Conservation (phyloP, 2,113 vertebrate genomes). For the Lipophrys pholis region DNA sequence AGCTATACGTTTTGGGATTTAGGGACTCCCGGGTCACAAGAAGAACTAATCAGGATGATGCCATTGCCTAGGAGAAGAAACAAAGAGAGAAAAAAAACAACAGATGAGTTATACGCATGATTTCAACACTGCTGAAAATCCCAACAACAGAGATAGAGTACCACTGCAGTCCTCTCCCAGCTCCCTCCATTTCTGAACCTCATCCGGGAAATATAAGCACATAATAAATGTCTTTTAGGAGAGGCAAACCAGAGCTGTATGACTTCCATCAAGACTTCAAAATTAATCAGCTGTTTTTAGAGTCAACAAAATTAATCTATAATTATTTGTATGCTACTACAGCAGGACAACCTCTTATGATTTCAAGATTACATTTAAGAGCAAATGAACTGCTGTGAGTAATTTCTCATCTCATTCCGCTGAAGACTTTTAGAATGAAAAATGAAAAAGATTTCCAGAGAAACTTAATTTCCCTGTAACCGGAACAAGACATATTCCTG, state of each 20-base stretch:
- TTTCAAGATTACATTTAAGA: constrained; percentile 82
- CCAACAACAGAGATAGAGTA: constrained; percentile 48
- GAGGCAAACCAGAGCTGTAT: constrained; percentile 74
- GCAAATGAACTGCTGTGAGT: constrained; percentile 81
- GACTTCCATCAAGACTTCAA: constrained; percentile 79
- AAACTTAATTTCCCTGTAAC: constrained; percentile 86
- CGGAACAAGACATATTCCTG: constrained; percentile 86
- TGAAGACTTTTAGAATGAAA: constrained; percentile 77
- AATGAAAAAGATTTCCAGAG: constrained; percentile 80
- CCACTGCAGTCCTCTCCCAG: constrained; percentile 22
- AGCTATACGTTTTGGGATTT: constrained; percentile 79
- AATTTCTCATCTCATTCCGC: constrained; percentile 78
- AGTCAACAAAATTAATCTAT: constrained; percentile 81
- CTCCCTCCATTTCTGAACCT: constrained; percentile 51
- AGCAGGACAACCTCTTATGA: constrained; percentile 77
- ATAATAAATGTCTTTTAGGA: constrained; percentile 72
- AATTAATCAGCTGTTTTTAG: constrained; percentile 82
- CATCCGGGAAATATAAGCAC: constrained; percentile 53
- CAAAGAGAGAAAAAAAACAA: constrained; percentile 15
- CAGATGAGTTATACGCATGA: constrained; percentile 42
- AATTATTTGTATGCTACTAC: constrained; percentile 81
- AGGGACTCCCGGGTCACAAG: constrained; percentile 76
- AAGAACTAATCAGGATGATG: constrained; percentile 59
- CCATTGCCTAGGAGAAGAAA: constrained; percentile 76
- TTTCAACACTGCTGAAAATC: constrained; percentile 48